phyloP scores from a whole-genome alignment of 2,113 vertebrate genomes.

The Ptilorrhoa leucosticta region DNA sequence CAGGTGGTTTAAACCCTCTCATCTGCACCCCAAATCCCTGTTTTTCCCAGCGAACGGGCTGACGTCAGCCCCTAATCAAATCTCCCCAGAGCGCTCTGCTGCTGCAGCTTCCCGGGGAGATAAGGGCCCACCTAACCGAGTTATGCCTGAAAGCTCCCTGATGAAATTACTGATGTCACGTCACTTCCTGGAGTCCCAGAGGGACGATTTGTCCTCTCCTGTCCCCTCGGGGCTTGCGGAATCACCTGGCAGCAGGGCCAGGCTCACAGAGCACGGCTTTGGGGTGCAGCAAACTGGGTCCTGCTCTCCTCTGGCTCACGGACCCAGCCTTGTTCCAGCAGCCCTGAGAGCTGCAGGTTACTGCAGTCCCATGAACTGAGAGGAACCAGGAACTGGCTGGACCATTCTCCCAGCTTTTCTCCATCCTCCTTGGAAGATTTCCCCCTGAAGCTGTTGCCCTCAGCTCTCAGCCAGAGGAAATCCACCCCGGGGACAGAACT shows the following conservation, averaged over 20 bases:
- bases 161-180: background rate
- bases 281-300: background rate
- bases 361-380: background rate
- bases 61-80: conserved; percentile 32
- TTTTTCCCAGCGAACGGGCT: background rate
- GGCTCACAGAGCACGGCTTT: background rate
- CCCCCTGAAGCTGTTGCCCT: accelerated
- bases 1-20: background rate
- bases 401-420: background rate
- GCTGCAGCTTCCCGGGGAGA: background rate
- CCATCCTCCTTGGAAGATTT: background rate
- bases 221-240: background rate
- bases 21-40: background rate
- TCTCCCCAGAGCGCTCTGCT: background rate
- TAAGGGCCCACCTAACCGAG: conserved; percentile 12
- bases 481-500: background rate
- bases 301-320: background rate
- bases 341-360: background rate
- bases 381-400: background rate
- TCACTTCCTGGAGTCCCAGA: background rate
- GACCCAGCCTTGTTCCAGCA: background rate
- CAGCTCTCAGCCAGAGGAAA: background rate
- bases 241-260: background rate
- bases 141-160: conserved; percentile 43
- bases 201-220: background rate